Base-by-base conservation (phyloP, 2,113 vertebrate species). In the Sakesphorus luctuosus region DNA sequence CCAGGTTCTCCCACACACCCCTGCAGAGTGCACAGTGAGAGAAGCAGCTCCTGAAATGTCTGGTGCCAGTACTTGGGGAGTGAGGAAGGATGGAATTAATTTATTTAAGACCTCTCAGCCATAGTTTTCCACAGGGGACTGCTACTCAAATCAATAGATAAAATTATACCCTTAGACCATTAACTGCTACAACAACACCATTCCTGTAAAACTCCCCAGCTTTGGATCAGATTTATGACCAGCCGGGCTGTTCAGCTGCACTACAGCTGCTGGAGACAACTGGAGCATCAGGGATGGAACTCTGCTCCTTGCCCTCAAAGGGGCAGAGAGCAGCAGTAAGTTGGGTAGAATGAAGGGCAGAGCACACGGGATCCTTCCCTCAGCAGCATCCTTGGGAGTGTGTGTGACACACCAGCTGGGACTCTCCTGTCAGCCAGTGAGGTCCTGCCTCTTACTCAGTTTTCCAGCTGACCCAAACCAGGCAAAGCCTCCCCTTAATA, bases 101-200 rank as follows among this genome's bases (percentile, higher is more conserved):
- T 87, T 87, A 89, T 78, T 93, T 84, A 95, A 63, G 72, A 46
- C 31, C 66, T 75, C 0, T 6, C 74, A 89, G 90, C 74, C 55
- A 62, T 29, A 68, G 82, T 28, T 93, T 93, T 84, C 68, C 91
- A 71, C 74, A 77, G 73, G 89, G 81, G 50, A 90, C 72, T 7
- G 17, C 83, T 80, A 33, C 85, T 88, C n/a, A n/a, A 84, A 95
- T 88, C 85, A 77, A 95, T 80, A 88, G 79, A 83, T 93, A 56
- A 94, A 94, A 92, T 85, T 66, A 83, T 63, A 88, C 89, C 86
- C 75, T 86, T 38, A 81, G 43, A 69, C 83, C 85, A 76, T 77
- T 84, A 94, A 90, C 85, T 80, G 86, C 82, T 88, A 29, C 89
- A 80, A 52, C 84, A 93, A 4, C 88, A 58, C 31, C 0, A 7